Conservation (phyloP, 2,113 vertebrate species). For the Brienomyrus brachyistius region DNA sequence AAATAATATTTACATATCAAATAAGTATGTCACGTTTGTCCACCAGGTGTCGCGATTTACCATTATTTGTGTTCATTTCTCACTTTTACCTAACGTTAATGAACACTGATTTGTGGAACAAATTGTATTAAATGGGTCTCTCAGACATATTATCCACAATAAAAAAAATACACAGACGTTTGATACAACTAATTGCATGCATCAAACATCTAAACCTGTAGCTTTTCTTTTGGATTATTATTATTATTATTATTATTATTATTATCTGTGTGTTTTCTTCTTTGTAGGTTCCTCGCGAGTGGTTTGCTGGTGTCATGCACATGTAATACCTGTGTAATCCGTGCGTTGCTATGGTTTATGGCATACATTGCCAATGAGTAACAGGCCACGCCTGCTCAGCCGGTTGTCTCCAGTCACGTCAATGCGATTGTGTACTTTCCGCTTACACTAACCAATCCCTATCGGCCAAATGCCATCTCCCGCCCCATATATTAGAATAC, state of each 20-base stretch:
- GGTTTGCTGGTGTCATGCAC: neutral
- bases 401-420: constrained; percentile 1
- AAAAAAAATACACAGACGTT: neutral
- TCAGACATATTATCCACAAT: neutral
- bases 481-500: constrained; percentile 6
- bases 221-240: neutral
- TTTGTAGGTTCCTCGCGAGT: neutral
- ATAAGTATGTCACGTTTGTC: neutral
- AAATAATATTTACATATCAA: neutral
- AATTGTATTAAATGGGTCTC: neutral
- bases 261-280: neutral
- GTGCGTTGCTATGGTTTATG: neutral
- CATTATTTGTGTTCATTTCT: neutral
- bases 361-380: neutral
- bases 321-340: neutral
- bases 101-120: neutral
- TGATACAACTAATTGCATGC: neutral
- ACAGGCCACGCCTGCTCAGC: neutral
- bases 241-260: neutral
- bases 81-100: neutral
- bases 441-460: neutral
- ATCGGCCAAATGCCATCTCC: neutral
- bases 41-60: constrained; percentile 11
- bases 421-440: neutral
- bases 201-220: neutral